Percentiles rank a stretch among this genome's conserved stretches.
Evolutionary conservation across 2,113 vertebrate genomes (phyloP).

Genomic region (Bujurquina vittata): DNA sequence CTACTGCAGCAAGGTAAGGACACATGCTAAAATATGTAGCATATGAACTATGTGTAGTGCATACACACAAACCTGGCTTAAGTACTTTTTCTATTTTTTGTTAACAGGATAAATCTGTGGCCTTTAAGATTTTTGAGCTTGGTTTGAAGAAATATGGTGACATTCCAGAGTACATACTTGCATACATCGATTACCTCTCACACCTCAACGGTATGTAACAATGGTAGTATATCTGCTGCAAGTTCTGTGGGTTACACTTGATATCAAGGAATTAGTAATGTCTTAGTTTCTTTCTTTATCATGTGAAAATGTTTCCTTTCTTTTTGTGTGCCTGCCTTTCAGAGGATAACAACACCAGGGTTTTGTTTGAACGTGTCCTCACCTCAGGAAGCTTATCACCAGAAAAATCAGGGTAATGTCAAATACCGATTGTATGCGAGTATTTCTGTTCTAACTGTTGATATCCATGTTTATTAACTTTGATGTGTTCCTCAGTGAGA

Average conservation of each 20-base stretch:
- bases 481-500: slow-evolving; percentile 83
- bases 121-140: slow-evolving; percentile 99
- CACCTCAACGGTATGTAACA: slow-evolving; percentile 92
- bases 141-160: slow-evolving; percentile 99
- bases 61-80: background rate
- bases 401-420: slow-evolving; percentile 93
- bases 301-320: background rate
- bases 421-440: background rate
- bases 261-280: background rate
- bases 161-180: slow-evolving; percentile 98
- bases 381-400: slow-evolving; percentile 97
- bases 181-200: slow-evolving; percentile 99
- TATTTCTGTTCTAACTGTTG: background rate
- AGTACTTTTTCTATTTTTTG: background rate
- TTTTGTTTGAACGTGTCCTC: slow-evolving; percentile 98
- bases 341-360: slow-evolving; percentile 99
- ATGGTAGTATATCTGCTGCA: background rate
- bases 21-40: background rate
- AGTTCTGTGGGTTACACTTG: background rate
- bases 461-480: background rate
- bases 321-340: slow-evolving; percentile 5
- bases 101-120: slow-evolving; percentile 96
- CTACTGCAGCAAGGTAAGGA: slow-evolving; percentile 96
- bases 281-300: background rate
- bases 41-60: too few species aligned